Conservation (phyloP, 1,140 invertebrate genomes). For the Octopus sinensis region DNA sequence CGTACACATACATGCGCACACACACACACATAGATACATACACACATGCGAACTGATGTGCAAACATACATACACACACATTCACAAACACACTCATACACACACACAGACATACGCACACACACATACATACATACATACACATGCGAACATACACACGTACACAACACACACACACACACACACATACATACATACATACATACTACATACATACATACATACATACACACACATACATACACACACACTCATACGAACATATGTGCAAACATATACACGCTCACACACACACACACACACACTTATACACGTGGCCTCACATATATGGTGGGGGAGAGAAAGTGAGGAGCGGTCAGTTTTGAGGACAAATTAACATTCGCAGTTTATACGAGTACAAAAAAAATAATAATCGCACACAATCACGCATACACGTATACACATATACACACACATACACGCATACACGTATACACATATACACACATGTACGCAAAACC, state of each 20-base stretch:
- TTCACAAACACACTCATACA: not conserved
- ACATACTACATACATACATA: constrained; percentile 22
- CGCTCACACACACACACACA: not conserved
- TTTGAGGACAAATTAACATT: too few species aligned
- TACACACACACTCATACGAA: not conserved
- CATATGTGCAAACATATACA: not conserved
- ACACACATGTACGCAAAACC: too few species aligned
- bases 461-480: not conserved
- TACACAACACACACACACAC: constrained; percentile 26
- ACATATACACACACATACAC: not conserved
- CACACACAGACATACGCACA: constrained; percentile 1
- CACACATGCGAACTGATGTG: not conserved
- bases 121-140: constrained; percentile 23
- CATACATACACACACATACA: not conserved
- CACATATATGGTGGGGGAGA: too few species aligned
- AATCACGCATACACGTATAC: not conserved
- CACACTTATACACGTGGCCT: not conserved
- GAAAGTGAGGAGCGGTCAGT: too few species aligned
- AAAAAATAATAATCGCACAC: not conserved
- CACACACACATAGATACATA: not conserved
- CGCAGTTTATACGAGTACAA: too few species aligned
- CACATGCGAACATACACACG: constrained; percentile 17
- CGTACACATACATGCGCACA: not conserved
- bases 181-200: constrained; percentile 25
- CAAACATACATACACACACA: not conserved